Percentiles rank a stretch among this genome's conserved stretches.
These are phyloP conservation scores for Harpalus rufipes DNA, from an alignment of 2,888 invertebrate species.

Conservation along the genomic window DNA sequence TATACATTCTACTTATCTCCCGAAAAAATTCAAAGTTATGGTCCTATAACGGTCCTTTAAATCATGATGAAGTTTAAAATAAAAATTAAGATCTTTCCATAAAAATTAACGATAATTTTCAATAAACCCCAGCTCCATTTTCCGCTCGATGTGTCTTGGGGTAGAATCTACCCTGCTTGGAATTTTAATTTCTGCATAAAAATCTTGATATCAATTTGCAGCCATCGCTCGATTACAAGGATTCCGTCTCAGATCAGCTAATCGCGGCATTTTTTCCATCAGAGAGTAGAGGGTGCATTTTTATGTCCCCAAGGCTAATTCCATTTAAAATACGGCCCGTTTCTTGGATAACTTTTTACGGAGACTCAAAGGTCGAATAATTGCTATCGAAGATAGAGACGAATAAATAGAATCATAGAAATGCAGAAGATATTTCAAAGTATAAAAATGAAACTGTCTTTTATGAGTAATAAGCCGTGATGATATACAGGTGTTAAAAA, in stretches of 20 bases:
- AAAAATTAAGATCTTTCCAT: conserved; percentile 60
- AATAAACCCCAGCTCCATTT: conserved; percentile 58
- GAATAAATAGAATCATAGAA: too few species aligned
- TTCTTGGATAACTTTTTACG: conserved; percentile 37
- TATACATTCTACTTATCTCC: background rate
- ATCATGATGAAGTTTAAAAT: conserved; percentile 47
- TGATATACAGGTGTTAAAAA: too few species aligned
- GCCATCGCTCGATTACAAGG: conserved; percentile 60
- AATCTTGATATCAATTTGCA: conserved; percentile 71
- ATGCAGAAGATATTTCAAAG: too few species aligned
- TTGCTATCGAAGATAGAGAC: background rate
- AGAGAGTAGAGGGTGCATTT: conserved; percentile 74
- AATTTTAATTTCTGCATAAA: conserved; percentile 70
- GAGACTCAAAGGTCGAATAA: conserved; percentile 18
- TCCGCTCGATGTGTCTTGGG: conserved; percentile 61
- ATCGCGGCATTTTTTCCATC: conserved; percentile 75
- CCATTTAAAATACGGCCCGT: conserved; percentile 56
- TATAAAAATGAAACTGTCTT: too few species aligned
- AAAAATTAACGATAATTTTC: conserved; percentile 65
- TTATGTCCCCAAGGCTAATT: conserved; percentile 72
- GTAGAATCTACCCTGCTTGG: conserved; percentile 52
- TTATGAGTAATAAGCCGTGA: too few species aligned
- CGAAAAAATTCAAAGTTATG: background rate
- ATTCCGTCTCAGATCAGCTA: conserved; percentile 70
- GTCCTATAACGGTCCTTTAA: conserved; percentile 31